These are phyloP conservation scores for Rhea pennata DNA, from an alignment of 2,113 vertebrate genomes.

Conservation along the genomic window DNA sequence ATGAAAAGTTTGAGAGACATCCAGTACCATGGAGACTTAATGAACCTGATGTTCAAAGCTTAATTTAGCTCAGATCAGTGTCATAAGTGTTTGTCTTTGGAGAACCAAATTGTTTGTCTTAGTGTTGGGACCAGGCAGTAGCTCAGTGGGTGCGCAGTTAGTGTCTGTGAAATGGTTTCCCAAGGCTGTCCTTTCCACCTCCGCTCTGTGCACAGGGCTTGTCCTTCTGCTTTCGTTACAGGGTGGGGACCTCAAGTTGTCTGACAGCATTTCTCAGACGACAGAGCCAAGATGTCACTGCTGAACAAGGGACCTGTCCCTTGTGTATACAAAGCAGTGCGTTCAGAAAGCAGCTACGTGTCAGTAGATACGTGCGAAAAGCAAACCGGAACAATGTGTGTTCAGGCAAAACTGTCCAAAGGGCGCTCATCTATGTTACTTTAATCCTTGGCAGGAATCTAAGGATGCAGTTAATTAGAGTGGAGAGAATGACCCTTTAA, in stretches of 20 bases:
- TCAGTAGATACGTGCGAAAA: background rate
- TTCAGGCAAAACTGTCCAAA: background rate
- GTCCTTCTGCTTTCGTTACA: background rate
- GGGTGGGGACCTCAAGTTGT: background rate
- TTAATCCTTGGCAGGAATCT: accelerated
- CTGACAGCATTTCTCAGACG: accelerated
- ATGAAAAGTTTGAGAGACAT: background rate
- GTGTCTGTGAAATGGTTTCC: background rate
- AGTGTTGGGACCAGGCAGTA: background rate
- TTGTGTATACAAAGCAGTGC: accelerated
- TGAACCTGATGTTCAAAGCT: background rate
- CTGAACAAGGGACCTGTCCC: background rate
- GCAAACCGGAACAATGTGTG: background rate
- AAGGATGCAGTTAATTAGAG: background rate
- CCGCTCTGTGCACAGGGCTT: accelerated
- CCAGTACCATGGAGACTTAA: background rate
- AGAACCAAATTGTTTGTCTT: background rate
- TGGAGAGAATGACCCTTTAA: background rate
- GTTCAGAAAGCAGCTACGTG: accelerated
- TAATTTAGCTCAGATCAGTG: background rate
- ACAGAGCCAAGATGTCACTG: background rate
- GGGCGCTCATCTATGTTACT: background rate
- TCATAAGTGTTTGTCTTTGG: background rate
- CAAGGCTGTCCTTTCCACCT: background rate
- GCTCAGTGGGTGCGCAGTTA: accelerated